Evolutionary conservation across 2,113 vertebrate species (phyloP), one percentile per base, ranked within the genome.

Genomic region (Rhinogobius similis): DNA sequence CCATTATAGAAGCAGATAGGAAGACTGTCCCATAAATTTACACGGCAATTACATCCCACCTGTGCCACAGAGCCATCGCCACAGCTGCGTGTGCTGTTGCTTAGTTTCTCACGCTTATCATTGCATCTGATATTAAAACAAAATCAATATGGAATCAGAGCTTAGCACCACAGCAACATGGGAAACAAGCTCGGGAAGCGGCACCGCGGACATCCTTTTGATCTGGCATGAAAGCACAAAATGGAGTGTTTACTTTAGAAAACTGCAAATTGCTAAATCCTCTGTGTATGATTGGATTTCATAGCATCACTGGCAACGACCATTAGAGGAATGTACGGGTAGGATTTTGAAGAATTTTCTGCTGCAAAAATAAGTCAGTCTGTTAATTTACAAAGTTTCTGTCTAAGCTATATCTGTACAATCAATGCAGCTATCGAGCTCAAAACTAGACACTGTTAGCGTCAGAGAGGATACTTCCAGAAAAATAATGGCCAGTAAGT

Each of bases 91-190:
- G 32, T 73, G 67, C 63, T 61, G 23, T 81, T 83, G 72, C 55
- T 66, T 53, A 63, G 64, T 59, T 75, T 72, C 75, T 75, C 70
- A 68, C 18, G n/a, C 63, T 73, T 76, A 68, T 84, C 66, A 69
- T 66, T 62, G 26, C 46, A 76, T 76, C 75, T 76, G 65, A 76
- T 76, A 50, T 71, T 72, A 74, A 76, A 66, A 58, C 46, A 74
- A 73, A 87, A 79, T 77, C 77, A 75, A 68, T 81, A 76, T 73
- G 56, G 78, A 76, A 77, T 79, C 67, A 50, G 38, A 2, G 29
- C 59, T n/a, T 56, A 72, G 43, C n/a, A 14, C 18, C 61, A 39
- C 65, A 67, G 39, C 46, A 70, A 67, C 59, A 67, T 26, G 43
- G 20, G 39, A 71, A 61, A 12, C 16, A 43, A 56, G 62, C 65